A percentile compares a stretch with the other conserved stretches of the same genome.
Conservation (phyloP, 2,113 vertebrate genomes). For the Melanotaenia duboulayi region DNA sequence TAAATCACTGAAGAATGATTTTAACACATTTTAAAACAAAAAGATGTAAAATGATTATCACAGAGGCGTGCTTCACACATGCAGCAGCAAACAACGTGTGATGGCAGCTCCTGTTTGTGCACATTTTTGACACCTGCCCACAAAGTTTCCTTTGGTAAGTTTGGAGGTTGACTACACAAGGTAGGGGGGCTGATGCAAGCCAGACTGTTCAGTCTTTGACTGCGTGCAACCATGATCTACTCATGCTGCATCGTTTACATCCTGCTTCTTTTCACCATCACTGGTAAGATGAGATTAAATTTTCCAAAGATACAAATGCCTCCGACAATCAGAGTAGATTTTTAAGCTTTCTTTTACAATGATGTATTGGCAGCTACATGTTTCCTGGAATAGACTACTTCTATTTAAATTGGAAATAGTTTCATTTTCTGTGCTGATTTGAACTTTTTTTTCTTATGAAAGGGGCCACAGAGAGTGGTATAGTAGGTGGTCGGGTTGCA, state of each 20-base stretch:
- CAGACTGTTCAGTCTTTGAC: neutral
- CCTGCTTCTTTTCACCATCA: constrained; percentile 27
- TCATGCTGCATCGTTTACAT: neutral
- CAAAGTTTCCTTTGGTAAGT: constrained; percentile 39
- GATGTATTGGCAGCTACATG: neutral
- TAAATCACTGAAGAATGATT: no score
- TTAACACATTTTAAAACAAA: no score
- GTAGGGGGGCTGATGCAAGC: neutral
- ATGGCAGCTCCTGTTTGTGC: neutral
- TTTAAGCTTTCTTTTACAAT: no score
- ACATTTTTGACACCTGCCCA: constrained; percentile 23
- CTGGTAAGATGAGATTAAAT: constrained; percentile 43
- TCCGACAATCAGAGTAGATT: neutral
- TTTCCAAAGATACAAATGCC: neutral
- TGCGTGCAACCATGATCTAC: constrained; percentile 17
- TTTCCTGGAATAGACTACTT: no score
- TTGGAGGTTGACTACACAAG: constrained; percentile 19
- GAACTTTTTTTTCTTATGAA: neutral
- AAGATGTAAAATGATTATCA: no score
- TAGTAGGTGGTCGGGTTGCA: constrained; percentile 81
- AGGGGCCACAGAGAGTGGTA: constrained; percentile 74
- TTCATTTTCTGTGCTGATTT: no score
- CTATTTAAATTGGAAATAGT: no score
- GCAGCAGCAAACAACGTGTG: neutral
- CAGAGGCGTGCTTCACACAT: neutral